Conservation (phyloP, 2,797 vertebrate species). For the Melanogrammus aeglefinus region DNA sequence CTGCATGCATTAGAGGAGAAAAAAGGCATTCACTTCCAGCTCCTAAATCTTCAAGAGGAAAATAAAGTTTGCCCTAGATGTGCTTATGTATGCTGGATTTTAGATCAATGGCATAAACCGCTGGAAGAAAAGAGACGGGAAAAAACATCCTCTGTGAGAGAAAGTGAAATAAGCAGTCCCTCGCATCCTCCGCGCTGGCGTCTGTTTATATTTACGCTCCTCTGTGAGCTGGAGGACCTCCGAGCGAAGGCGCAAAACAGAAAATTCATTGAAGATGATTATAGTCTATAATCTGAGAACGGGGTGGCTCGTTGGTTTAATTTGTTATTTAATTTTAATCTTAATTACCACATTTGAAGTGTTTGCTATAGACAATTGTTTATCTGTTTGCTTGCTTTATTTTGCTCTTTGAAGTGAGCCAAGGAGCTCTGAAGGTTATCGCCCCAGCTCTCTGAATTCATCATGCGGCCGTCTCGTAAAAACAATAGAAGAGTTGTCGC, state of each 20-base stretch:
- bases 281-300: conserved; percentile 26
- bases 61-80: conserved; percentile 42
- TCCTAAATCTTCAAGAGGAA: conserved; percentile 34
- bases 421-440: neutral
- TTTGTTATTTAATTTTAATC: conserved; percentile 20
- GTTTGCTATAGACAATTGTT: conserved; percentile 12
- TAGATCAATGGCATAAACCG: conserved; percentile 49
- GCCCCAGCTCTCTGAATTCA: neutral
- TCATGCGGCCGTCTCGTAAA: neutral
- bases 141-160: conserved; percentile 42
- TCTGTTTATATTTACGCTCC: conserved; percentile 37
- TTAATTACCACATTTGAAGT: conserved; percentile 46
- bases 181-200: conserved; percentile 35
- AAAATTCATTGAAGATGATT: conserved; percentile 37
- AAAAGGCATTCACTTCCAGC: conserved; percentile 19
- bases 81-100: conserved; percentile 47
- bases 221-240: conserved; percentile 38
- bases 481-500: neutral
- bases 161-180: conserved; percentile 38
- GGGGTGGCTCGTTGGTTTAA: conserved; percentile 33
- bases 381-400: too few species aligned
- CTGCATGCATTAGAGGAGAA: conserved; percentile 7
- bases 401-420: neutral
- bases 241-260: conserved; percentile 30
- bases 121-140: conserved; percentile 37